Conservation (phyloP, 2,888 invertebrate genomes). For the Aspidapion aeneum region DNA sequence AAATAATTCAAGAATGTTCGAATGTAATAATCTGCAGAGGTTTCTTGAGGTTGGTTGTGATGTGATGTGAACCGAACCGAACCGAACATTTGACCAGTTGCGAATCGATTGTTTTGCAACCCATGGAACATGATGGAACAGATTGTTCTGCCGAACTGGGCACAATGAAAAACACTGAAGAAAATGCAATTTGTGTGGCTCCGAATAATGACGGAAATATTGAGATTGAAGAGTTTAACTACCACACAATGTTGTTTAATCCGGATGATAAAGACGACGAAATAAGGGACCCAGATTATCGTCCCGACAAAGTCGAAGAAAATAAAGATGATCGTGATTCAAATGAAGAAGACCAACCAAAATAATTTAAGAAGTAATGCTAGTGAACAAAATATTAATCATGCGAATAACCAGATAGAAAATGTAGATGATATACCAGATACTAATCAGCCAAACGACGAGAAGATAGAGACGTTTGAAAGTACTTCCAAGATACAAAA, state of each 20-base stretch:
- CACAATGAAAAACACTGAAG: background rate
- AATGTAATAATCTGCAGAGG: background rate
- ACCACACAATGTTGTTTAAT: background rate
- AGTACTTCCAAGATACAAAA: background rate
- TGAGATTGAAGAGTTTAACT: background rate
- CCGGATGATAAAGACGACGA: background rate
- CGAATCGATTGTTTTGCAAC: background rate
- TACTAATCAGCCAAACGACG: background rate
- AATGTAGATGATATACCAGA: background rate
- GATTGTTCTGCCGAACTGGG: no score
- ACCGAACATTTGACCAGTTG: background rate
- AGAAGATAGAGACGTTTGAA: background rate
- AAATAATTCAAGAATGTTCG: background rate
- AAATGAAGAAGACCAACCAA: background rate
- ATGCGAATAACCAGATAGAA: background rate
- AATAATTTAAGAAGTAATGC: no score
- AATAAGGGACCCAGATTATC: background rate
- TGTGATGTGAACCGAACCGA: no score
- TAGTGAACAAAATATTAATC: background rate
- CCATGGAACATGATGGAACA: background rate
- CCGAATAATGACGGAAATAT: background rate
- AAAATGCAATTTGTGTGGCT: no score
- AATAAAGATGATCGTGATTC: background rate
- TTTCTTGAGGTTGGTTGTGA: background rate
- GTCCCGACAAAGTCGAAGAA: background rate